Base-by-base conservation (phyloP, 2,113 vertebrate species). In the Solea senegalensis region DNA sequence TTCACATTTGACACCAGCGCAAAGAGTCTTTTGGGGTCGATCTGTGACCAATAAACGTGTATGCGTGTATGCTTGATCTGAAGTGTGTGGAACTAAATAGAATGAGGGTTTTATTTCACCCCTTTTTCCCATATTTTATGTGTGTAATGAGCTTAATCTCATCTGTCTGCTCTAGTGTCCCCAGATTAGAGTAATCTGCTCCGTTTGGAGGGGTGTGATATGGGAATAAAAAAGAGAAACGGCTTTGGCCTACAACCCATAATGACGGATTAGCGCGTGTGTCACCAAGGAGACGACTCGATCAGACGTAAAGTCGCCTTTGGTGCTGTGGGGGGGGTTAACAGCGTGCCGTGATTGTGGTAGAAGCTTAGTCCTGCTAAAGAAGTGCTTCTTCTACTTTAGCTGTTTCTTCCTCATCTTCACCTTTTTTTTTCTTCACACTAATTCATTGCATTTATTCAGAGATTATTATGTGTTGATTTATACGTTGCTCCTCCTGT, bases 131-230 rank as follows among this genome's bases (percentile, higher is more conserved):
- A 80, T 78, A 69, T 88, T 89, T 79, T 76, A 62, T 75, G 78
- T 86, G 74, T 72, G 71, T 88, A 86, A 89, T 86, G 82, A 89
- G 65, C 70, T 88, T 91, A 89, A 89, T 89, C 83, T 91, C 90
- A 92, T 91, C 89, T 90, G 85, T 89, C 81, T 88, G 82, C 87
- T 86, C 72, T 88, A 86, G 83, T 90, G 85, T 91, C 90, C 81
- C 59, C 82, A 90, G 91, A 92, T 92, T 91, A 92, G 80, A 78
- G 83, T 91, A 91, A 91, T 91, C 87, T 90, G 74, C 83, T 77
- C 69, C 71, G 12, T 89, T 89, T 90, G 85, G 80, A 83, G 71
- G 80, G 69, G 76, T 76, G 82, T 86, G 89, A 92, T 90, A 90
- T 57, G 76, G 82, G 85, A 85, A 83, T 84, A 74, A 90, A 82